These are phyloP conservation scores for Limosa lapponica DNA, from an alignment of 2,797 vertebrate species.

Conservation along the genomic window DNA sequence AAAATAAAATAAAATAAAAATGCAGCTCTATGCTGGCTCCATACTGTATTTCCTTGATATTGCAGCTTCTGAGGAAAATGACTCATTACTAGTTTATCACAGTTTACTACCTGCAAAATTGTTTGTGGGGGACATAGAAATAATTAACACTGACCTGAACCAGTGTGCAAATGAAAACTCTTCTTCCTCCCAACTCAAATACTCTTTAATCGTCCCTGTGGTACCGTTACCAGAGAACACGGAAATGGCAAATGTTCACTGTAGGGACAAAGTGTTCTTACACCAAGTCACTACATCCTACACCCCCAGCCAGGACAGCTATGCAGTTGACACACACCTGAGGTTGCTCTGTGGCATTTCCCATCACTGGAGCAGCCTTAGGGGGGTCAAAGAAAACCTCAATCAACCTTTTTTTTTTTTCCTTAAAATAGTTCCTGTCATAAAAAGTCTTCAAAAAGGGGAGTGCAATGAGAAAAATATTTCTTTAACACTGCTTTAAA, in stretches of 20 bases:
- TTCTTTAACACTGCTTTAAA: not conserved
- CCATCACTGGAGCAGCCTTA: not conserved
- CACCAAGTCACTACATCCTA: not conserved
- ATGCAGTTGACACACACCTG: not conserved
- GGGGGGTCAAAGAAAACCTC: not conserved
- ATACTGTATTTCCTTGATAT: no score
- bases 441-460: not conserved
- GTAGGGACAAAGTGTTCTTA: not conserved
- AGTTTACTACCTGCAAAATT: not conserved
- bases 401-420: not conserved
- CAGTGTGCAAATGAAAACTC: not conserved
- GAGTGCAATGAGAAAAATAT: not conserved
- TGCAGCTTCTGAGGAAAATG: not conserved
- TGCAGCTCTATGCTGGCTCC: not conserved
- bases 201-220: not conserved
- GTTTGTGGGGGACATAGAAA: not conserved
- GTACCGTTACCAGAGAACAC: not conserved
- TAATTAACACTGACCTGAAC: not conserved
- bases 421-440: not conserved
- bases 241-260: not conserved
- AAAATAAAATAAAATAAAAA: no score
- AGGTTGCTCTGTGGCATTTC: not conserved
- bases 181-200: not conserved
- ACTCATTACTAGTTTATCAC: not conserved
- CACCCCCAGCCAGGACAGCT: not conserved